Evolutionary conservation across 2,888 invertebrate species (phyloP).

Genomic region (Drosophila neutralis): DNA sequence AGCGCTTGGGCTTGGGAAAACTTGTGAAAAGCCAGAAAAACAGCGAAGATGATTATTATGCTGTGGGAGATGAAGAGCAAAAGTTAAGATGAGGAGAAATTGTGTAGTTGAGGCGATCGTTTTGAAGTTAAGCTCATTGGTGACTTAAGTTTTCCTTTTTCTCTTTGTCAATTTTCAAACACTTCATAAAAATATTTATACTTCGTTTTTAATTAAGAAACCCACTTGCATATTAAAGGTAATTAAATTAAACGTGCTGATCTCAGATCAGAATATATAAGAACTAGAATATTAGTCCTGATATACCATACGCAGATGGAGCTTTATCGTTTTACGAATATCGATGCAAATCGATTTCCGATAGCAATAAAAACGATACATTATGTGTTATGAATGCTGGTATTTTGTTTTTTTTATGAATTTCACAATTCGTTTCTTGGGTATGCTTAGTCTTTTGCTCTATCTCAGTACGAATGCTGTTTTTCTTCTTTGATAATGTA

Average conservation of each 20-base stretch:
- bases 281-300: too few relatives aligned
- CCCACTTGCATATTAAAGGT: neutral
- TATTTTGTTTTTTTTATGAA: neutral
- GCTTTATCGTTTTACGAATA: too few relatives aligned
- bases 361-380: too few relatives aligned
- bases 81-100: neutral
- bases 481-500: neutral
- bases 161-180: neutral
- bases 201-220: neutral
- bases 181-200: neutral
- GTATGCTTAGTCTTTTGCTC: neutral
- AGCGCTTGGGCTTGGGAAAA: neutral
- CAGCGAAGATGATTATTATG: neutral
- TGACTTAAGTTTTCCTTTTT: neutral
- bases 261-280: neutral
- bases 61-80: neutral
- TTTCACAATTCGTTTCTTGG: neutral
- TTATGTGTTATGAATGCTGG: too few relatives aligned
- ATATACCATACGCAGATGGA: too few relatives aligned
- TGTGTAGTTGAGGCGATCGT: neutral
- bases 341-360: too few relatives aligned
- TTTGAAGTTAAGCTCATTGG: neutral
- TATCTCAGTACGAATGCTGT: neutral
- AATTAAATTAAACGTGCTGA: neutral
- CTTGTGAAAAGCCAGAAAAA: neutral